phyloP scores from a whole-genome alignment of 1,140 invertebrate species.

The Hesperophylax magnus region DNA sequence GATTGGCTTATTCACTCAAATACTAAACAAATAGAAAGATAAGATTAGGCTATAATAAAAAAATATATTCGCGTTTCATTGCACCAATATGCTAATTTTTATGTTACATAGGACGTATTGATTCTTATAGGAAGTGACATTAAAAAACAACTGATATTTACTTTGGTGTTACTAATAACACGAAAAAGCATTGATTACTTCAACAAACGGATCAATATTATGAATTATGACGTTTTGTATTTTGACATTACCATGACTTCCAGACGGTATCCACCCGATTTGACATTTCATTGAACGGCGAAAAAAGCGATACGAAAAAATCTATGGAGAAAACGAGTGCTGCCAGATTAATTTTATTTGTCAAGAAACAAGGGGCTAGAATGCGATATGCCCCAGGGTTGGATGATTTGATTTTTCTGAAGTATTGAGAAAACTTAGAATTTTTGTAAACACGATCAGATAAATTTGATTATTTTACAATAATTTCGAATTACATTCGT shows the following conservation, averaged over 20 bases:
- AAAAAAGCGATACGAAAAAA: neutral
- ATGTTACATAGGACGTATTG: too few species aligned
- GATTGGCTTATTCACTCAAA: too few species aligned
- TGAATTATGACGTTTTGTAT: neutral
- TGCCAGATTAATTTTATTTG: neutral
- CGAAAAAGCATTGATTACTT: neutral
- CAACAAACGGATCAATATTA: neutral
- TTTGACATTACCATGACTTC: neutral
- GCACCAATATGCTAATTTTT: too few species aligned
- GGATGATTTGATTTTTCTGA: neutral
- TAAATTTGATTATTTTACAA: neutral
- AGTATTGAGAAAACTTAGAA: neutral
- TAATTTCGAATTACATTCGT: neutral
- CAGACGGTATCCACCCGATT: neutral
- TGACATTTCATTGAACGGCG: neutral
- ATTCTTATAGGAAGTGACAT: neutral
- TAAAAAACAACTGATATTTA: neutral
- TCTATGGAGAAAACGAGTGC: slow-evolving; percentile 1
- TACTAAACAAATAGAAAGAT: too few species aligned
- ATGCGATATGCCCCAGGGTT: neutral
- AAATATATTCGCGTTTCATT: too few species aligned
- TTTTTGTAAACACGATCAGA: neutral
- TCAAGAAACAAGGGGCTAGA: neutral
- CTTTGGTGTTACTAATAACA: neutral
- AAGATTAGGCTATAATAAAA: too few species aligned